Evolutionary conservation across 2,797 vertebrate species (phyloP).

Genomic region (Schizothorax lantsangensis): DNA sequence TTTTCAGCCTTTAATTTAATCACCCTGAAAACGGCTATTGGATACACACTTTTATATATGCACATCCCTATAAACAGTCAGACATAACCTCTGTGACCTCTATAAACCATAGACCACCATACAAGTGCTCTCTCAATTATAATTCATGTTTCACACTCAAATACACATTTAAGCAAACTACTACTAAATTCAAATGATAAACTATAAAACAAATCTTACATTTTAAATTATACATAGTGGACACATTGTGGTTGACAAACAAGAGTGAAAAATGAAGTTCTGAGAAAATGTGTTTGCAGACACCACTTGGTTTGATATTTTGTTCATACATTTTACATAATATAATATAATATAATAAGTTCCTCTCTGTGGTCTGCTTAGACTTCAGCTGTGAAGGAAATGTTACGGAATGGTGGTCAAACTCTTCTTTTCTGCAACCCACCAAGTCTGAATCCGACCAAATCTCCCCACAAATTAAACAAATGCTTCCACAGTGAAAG

Average conservation of each 20-base stretch:
- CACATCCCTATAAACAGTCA: slow-evolving; percentile 7
- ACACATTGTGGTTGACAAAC: background rate
- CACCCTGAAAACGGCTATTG: slow-evolving; percentile 25
- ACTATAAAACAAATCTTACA: background rate
- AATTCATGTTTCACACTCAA: background rate
- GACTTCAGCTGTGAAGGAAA: background rate
- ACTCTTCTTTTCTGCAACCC: background rate
- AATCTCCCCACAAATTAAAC: slow-evolving; percentile 42
- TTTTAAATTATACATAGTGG: background rate
- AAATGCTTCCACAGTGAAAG: slow-evolving; percentile 29
- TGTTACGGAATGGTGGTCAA: background rate
- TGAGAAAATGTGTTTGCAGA: background rate
- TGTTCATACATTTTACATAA: background rate
- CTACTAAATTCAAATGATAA: background rate
- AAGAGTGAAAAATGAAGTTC: background rate
- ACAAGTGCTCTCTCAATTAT: background rate
- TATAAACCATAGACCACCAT: slow-evolving; percentile 36
- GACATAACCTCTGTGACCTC: slow-evolving; percentile 24
- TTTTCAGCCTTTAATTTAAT: slow-evolving; percentile 28
- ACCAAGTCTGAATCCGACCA: slow-evolving; percentile 26
- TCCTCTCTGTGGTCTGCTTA: background rate
- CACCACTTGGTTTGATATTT: background rate
- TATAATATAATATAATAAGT: background rate
- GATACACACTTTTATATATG: slow-evolving; percentile 16
- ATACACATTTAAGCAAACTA: background rate